These are phyloP conservation scores for Oncopeltus fasciatus DNA, from an alignment of 1,140 invertebrate genomes.

Conservation along the genomic window DNA sequence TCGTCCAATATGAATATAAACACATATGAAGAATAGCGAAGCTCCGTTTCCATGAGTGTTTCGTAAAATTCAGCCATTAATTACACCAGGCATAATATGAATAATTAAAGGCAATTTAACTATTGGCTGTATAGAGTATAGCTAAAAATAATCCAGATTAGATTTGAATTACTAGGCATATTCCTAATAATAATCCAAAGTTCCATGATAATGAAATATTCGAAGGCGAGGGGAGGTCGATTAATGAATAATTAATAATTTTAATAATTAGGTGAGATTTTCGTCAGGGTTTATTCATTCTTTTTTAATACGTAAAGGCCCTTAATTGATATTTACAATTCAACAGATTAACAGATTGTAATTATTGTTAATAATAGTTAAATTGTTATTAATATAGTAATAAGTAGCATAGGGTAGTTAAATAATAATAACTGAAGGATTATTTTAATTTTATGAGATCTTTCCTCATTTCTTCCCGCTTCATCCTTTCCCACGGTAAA, in stretches of 20 bases:
- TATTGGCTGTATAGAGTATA: constrained; percentile 41
- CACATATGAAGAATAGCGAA: constrained; percentile 6
- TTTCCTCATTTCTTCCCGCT: too few species aligned
- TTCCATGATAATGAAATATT: constrained; percentile 38
- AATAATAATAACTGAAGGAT: constrained; percentile 1
- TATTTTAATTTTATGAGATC: too few species aligned
- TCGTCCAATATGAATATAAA: constrained; percentile 11
- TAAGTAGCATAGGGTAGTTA: constrained; percentile 20
- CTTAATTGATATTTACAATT: constrained; percentile 32
- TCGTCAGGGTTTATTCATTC: constrained; percentile 34
- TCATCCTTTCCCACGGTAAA: too few species aligned
- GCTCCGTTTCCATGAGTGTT: constrained; percentile 33
- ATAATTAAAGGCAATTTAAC: constrained; percentile 38
- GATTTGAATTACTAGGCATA: constrained; percentile 44
- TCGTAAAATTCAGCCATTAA: constrained; percentile 36
- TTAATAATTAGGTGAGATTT: constrained; percentile 32
- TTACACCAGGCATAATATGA: constrained; percentile 10
- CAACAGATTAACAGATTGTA: constrained; percentile 32
- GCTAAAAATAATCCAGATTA: constrained; percentile 41
- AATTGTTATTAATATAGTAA: constrained; percentile 32
- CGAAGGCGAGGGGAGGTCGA: constrained; percentile 37
- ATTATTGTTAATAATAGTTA: constrained; percentile 37
- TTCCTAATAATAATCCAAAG: constrained; percentile 39
- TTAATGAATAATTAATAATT: constrained; percentile 37
- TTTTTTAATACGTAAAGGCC: constrained; percentile 31